A percentile compares a stretch with the other conserved stretches of the same genome.
These are phyloP conservation scores for Tursiops truncatus DNA, from an alignment of 2,113 vertebrate genomes.

Conservation along the genomic window DNA sequence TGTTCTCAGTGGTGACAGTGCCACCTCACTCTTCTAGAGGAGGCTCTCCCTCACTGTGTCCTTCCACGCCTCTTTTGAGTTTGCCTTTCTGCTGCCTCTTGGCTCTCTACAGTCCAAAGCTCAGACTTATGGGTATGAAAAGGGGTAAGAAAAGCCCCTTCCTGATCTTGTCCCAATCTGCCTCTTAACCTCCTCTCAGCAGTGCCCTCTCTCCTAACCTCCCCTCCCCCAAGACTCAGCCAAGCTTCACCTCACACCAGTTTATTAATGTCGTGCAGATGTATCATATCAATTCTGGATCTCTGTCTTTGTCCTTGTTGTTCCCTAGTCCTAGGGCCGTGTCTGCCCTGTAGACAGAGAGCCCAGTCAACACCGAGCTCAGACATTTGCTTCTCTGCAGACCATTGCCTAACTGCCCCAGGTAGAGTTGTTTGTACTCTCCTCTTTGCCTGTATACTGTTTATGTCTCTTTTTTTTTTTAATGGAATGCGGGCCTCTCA, in stretches of 20 bases:
- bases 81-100: background rate
- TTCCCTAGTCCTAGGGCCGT: background rate
- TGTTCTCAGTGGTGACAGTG: background rate
- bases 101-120: background rate
- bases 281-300: accelerated
- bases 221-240: background rate
- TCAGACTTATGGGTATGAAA: background rate
- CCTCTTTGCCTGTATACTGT: background rate
- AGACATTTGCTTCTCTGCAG: background rate
- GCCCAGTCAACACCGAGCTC: background rate
- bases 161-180: background rate
- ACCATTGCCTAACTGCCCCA: background rate
- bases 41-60: background rate
- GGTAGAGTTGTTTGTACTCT: background rate
- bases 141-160: background rate
- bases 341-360: background rate
- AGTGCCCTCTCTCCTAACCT: accelerated
- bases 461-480: background rate
- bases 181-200: background rate
- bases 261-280: background rate
- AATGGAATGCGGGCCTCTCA: no score
- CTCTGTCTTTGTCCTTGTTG: background rate
- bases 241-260: background rate
- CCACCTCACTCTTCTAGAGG: background rate
- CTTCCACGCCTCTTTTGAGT: background rate